Conservation (phyloP, 2,888 invertebrate genomes). For the Calliopum simillimum region DNA sequence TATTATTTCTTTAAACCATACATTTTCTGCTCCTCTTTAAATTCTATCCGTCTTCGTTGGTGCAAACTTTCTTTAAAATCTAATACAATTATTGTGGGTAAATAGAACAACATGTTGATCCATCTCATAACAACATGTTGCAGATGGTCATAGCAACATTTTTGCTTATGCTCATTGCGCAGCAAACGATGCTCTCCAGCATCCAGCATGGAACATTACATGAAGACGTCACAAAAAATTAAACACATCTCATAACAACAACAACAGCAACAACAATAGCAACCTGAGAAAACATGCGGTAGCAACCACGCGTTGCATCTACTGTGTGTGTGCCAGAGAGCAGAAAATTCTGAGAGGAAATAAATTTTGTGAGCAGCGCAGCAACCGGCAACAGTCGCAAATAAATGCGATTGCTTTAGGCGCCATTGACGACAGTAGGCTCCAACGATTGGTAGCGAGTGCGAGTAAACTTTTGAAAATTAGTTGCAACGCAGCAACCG, state of each 20-base stretch:
- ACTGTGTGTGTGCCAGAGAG: slow-evolving; percentile 5
- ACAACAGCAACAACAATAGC: background rate
- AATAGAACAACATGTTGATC: no score
- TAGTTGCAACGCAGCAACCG: slow-evolving; percentile 27
- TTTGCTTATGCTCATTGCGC: background rate
- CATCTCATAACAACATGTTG: background rate
- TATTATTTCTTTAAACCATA: no score
- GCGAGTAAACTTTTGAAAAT: slow-evolving; percentile 15
- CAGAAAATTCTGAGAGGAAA: background rate
- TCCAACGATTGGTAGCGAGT: slow-evolving; percentile 20
- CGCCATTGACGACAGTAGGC: slow-evolving; percentile 22
- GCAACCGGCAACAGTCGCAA: slow-evolving; percentile 15
- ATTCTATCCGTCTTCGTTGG: no score
- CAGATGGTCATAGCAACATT: background rate
- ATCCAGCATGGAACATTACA: background rate
- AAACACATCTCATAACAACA: slow-evolving; percentile 6
- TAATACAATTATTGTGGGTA: no score
- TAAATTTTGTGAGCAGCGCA: background rate
- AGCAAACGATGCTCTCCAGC: background rate
- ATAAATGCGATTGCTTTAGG: slow-evolving; percentile 22
- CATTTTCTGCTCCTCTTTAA: no score
- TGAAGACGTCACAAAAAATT: background rate
- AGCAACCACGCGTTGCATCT: slow-evolving; percentile 21
- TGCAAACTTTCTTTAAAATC: no score
- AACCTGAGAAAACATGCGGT: background rate